phyloP scores from a whole-genome alignment of 2,797 vertebrate genomes.

The Serranus cabrilla region DNA sequence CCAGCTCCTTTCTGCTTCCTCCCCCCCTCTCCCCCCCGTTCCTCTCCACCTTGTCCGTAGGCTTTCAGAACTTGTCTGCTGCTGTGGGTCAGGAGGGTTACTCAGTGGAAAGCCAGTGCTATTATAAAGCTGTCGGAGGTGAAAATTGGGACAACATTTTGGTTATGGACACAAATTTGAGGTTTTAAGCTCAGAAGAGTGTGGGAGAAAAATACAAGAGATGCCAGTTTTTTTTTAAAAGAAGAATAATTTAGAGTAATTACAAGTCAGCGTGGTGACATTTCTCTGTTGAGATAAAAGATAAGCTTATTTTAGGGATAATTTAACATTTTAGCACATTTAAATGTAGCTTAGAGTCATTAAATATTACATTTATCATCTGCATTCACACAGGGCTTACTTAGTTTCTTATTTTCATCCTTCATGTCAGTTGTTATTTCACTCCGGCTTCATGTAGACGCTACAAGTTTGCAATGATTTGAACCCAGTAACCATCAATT shows the following conservation, averaged over 20 bases:
- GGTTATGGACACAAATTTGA: slow-evolving; percentile 12
- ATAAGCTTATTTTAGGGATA: slow-evolving; percentile 29
- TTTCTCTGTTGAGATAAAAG: slow-evolving; percentile 26
- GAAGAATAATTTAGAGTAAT: slow-evolving; percentile 22
- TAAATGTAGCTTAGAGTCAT: slow-evolving; percentile 9
- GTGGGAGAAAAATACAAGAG: not conserved
- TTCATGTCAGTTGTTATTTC: not conserved
- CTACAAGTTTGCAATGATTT: not conserved
- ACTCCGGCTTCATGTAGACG: slow-evolving; percentile 4
- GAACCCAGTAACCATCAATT: not conserved
- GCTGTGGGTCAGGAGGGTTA: slow-evolving; percentile 50
- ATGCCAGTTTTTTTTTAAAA: slow-evolving; percentile 1
- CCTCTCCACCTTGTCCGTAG: slow-evolving; percentile 7
- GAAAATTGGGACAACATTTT: slow-evolving; percentile 47
- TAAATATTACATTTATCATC: slow-evolving; percentile 17
- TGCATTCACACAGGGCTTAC: not conserved
- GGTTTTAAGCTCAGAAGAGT: not conserved
- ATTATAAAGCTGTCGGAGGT: slow-evolving; percentile 52
- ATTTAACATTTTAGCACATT: slow-evolving; percentile 27
- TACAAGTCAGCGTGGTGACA: slow-evolving; percentile 2
- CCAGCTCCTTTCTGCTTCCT: slow-evolving; percentile 12
- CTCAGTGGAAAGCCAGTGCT: slow-evolving; percentile 53
- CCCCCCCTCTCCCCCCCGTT: slow-evolving; percentile 13
- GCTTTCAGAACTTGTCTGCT: slow-evolving; percentile 52
- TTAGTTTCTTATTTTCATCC: not conserved